Evolutionary conservation across 2,888 invertebrate genomes (phyloP).

Genomic region (Beris morrisii): DNA sequence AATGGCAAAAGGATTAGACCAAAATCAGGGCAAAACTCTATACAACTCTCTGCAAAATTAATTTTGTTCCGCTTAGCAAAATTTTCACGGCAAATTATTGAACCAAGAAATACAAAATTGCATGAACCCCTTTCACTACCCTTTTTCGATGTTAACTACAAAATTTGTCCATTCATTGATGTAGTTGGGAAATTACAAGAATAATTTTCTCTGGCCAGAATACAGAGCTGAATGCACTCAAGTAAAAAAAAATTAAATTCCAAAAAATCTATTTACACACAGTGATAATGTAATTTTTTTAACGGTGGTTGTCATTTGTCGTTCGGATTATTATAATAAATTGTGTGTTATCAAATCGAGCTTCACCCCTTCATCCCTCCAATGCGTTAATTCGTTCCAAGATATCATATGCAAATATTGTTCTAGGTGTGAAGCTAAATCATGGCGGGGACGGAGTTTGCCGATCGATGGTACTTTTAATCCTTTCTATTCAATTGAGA

Average conservation of each 20-base stretch:
- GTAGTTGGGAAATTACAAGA: neutral
- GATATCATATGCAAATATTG: conserved; percentile 35
- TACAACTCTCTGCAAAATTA: neutral
- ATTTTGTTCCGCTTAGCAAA: conserved; percentile 20
- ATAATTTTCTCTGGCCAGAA: conserved; percentile 9
- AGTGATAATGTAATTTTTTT: conserved; percentile 29
- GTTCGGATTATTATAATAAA: conserved; percentile 30
- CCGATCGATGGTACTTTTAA: conserved; percentile 31
- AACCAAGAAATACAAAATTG: neutral
- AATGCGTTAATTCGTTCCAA: conserved; percentile 27
- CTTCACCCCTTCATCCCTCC: conserved; percentile 14
- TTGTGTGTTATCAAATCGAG: conserved; percentile 13
- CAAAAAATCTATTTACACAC: conserved; percentile 24
- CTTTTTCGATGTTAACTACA: conserved; percentile 9
- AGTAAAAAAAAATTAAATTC: neutral
- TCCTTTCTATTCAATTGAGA: conserved; percentile 33
- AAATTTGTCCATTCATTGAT: conserved; percentile 17
- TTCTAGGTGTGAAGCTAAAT: conserved; percentile 30
- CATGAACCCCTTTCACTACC: conserved; percentile 24
- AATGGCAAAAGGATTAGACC: conserved; percentile 19
- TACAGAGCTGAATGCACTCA: neutral
- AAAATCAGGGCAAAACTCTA: conserved; percentile 28
- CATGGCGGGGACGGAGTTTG: neutral
- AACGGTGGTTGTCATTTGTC: conserved; percentile 32
- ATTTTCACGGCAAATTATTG: conserved; percentile 25